phyloP scores from a whole-genome alignment of 2,888 invertebrate species.

The Leptopterna dolabrata region DNA sequence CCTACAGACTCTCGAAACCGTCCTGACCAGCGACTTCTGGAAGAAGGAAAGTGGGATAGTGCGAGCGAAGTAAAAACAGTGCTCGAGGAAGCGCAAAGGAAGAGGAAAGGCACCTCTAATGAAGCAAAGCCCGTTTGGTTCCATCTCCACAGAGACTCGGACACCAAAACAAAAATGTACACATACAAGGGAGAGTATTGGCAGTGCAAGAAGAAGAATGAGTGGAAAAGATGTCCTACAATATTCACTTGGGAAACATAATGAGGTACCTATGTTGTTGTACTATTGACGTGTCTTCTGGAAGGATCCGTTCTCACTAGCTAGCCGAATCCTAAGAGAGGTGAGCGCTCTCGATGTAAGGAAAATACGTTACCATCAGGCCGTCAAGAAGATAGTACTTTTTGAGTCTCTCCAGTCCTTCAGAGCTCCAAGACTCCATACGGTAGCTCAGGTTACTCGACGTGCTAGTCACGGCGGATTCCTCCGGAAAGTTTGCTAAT shows the following conservation, averaged over 20 bases:
- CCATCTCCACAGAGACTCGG: constrained; percentile 78
- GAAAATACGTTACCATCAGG: too few relatives aligned
- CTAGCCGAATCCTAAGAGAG: too few relatives aligned
- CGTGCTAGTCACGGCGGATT: too few relatives aligned
- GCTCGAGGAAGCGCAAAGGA: constrained; percentile 96
- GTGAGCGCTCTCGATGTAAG: too few relatives aligned
- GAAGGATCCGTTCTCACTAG: too few relatives aligned
- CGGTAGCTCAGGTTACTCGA: too few relatives aligned
- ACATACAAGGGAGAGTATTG: constrained; percentile 92
- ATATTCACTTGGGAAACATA: constrained; percentile 72
- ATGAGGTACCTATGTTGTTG: background rate
- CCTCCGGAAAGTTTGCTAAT: too few relatives aligned
- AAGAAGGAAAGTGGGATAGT: constrained; percentile 90
- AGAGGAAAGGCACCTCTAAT: constrained; percentile 69
- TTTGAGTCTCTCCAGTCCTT: too few relatives aligned
- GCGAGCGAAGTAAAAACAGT: constrained; percentile 86
- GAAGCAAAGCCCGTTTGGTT: constrained; percentile 85
- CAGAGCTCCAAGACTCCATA: too few relatives aligned
- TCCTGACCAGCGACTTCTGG: constrained; percentile 98
- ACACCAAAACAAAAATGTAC: constrained; percentile 76
- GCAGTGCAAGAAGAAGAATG: constrained; percentile 86
- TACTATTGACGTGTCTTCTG: too few relatives aligned
- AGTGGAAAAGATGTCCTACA: constrained; percentile 92
- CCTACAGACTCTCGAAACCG: constrained; percentile 93
- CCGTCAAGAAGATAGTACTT: too few relatives aligned